A percentile compares a stretch with the other conserved stretches of the same genome.
Conservation (phyloP, 2,797 vertebrate species). For the Platalea minor region DNA sequence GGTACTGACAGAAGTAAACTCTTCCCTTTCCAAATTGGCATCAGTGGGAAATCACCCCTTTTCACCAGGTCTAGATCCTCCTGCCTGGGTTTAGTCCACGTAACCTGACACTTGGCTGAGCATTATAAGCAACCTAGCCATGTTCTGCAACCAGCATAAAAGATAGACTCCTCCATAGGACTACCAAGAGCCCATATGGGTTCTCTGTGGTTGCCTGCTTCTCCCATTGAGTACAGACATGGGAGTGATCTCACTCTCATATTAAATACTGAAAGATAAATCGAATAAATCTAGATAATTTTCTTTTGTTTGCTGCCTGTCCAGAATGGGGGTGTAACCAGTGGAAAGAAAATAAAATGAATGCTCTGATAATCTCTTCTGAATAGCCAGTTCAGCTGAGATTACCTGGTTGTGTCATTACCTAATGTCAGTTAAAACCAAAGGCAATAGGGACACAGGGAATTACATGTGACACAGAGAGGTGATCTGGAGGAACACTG, state of each 20-base stretch:
- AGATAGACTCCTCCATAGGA: background rate
- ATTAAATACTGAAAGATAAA: background rate
- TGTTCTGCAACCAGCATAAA: background rate
- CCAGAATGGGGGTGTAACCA: background rate
- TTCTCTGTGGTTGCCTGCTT: background rate
- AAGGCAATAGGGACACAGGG: background rate
- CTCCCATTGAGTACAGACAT: background rate
- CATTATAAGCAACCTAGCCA: background rate
- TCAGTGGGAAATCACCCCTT: background rate
- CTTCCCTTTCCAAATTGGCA: background rate
- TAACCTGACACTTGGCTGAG: background rate
- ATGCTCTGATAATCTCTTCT: background rate
- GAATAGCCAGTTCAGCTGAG: background rate
- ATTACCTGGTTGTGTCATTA: background rate
- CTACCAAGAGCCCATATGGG: rapidly evolving
- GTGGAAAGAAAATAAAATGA: background rate
- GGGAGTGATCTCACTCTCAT: background rate
- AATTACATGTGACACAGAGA: background rate
- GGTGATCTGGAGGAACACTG: background rate
- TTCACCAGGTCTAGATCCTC: background rate
- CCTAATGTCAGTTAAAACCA: background rate
- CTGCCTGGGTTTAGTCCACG: background rate
- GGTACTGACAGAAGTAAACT: background rate
- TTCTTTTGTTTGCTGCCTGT: background rate
- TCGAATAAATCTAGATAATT: background rate